Conservation (phyloP, 2,113 vertebrate genomes). For the sheep (Ovis aries) region DNA sequence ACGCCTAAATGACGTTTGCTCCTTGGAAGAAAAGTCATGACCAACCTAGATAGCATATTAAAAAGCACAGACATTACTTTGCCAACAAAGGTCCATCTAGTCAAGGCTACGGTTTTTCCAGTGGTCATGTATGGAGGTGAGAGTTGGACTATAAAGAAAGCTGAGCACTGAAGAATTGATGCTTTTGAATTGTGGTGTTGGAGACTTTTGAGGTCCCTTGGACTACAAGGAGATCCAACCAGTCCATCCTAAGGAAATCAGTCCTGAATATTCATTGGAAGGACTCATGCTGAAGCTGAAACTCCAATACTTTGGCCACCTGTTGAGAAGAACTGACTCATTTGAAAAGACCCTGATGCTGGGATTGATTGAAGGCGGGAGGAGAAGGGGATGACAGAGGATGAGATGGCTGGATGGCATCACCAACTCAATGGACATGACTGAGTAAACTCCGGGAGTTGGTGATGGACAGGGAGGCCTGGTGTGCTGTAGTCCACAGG, state of each 20-base stretch:
- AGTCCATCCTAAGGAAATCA: not conserved
- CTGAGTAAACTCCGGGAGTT: not conserved
- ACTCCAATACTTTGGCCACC: not conserved
- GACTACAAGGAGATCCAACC: not conserved
- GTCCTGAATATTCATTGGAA: not conserved
- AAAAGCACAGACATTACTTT: not conserved
- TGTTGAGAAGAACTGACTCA: not conserved
- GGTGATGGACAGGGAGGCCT: not conserved
- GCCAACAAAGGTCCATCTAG: not conserved
- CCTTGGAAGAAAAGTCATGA: not conserved
- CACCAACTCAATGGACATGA: not conserved
- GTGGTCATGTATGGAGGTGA: not conserved
- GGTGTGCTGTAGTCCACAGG: not conserved
- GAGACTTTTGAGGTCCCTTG: not conserved
- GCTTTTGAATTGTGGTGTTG: not conserved
- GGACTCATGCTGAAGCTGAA: not conserved
- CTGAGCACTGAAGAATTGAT: not conserved
- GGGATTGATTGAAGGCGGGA: not conserved
- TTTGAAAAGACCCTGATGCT: not conserved
- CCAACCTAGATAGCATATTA: not conserved
- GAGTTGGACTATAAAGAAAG: not conserved
- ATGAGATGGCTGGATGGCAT: not conserved
- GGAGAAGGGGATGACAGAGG: not conserved
- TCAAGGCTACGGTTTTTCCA: not conserved
- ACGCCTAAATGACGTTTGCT: rapidly evolving